Base-by-base conservation (phyloP, 1,140 invertebrate genomes). In the Portunus trituberculatus region DNA sequence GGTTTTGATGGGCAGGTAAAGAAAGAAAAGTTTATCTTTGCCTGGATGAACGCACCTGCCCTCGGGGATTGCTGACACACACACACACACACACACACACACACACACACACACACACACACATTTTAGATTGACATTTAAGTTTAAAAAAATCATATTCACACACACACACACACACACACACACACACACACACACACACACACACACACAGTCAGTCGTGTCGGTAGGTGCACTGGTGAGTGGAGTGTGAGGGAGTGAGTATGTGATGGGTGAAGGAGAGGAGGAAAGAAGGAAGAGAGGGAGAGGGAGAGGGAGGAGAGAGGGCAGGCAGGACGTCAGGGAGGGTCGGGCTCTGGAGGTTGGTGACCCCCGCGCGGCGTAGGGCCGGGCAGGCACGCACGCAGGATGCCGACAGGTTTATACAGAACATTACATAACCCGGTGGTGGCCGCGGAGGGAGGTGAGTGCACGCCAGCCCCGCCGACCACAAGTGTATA, bases 111-210 rank as follows among this genome's bases (percentile, higher is more conserved):
- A 14, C 82, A 84, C 82, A 93, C 32, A 86, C 39, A 48, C 76
- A 93, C 92, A 82, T 20, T 31, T 8, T 4, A 45, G 4, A 10
- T 12, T 48, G 0, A 20, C 86, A 31, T 8, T 6, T 88, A 59
- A 59, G 52, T 59, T 59, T 59, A 59, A 12, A 16, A 59, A 16
- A 4, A 2, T 16, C 8, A 59, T 20, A 59, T 20, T 16, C 83
- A 32, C 31, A 28, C 31, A 89, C 87, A 89, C 87, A 91, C 90
- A 91, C 90, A 89, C 87, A 89, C 87, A 91, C 90, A 91, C 90
- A 91, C 90, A 91, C 90, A 91, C 90, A 91, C 52, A 91, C 46
- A 67, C 48, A 91, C 90, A 91, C 90, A 91, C 90, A 28, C 14
- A 76, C 25, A 31, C 46, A 7, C 31, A 67, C 90, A 91, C n/a